Base-by-base conservation (phyloP, 1,140 invertebrate species). In the Harlomillsia oculata region DNA sequence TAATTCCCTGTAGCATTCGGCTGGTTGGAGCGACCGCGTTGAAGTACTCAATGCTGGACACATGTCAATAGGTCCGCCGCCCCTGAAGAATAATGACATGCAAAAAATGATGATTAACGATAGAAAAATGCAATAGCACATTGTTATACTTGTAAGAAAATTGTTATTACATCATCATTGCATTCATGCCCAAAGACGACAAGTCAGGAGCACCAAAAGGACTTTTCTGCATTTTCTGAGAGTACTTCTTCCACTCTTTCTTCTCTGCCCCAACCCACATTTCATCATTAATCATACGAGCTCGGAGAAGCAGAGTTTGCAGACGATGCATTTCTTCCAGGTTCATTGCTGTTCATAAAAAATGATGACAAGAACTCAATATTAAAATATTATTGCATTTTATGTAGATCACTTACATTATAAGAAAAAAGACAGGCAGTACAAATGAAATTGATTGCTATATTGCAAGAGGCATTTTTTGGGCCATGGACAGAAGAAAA, bases 181-280 rank as follows among this genome's bases (percentile, higher is more conserved):
- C 29, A 41, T 11, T 32, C 45, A 48, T 48, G 21, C 45, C 45
- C 11, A 32, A 28, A 8, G 28, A 28, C 11, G 45, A 28, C 30
- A 48, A 48, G 40, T 52, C 46, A n/a, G 52, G 43, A 21, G 20
- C 28, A 0, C 30, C 16, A 32, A 39, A 30, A 28, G 53, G 50
- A 40, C 41, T 32, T n/a, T 54, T 34, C 26, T 29, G 16, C 53
- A 53, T 49, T 52, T 65, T 65, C 29, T 45, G 34, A 0, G 63
- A 59, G 34, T 65, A 57, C 32, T 62, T 59, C 32, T 62, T 65
- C 63, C 63, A 65, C 20, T 65, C 53, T 52, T 61, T 58, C 32
- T 60, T 65, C 16, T 65, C 57, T 1, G 54, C 63, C 11, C 60
- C 56, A 28, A 65, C 40, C 63, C 63, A 65, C 13, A 65, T 50